phyloP scores from a whole-genome alignment of 2,113 vertebrate genomes.

The Eulemur macaco region DNA sequence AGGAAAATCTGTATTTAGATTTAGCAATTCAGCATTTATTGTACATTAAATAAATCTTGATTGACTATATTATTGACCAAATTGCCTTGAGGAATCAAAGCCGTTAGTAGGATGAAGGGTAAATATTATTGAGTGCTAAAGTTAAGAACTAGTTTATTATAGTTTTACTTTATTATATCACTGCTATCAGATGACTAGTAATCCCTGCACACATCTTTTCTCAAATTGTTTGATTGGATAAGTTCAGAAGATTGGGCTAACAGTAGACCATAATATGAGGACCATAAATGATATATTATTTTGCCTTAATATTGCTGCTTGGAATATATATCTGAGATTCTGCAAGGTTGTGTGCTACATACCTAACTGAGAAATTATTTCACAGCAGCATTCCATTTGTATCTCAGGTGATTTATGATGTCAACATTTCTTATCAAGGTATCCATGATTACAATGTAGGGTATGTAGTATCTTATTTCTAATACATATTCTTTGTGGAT shows the following conservation, averaged over 20 bases:
- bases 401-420: constrained; percentile 11
- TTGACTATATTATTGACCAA: not conserved
- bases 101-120: not conserved
- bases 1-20: not conserved
- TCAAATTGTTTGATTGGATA: constrained; percentile 13
- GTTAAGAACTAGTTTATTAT: constrained; percentile 24
- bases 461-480: constrained; percentile 34
- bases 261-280: not conserved
- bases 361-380: constrained; percentile 45
- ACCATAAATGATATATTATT: not conserved
- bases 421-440: not conserved
- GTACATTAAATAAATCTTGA: not conserved
- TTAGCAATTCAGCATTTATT: not conserved
- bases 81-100: not conserved
- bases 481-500: constrained; percentile 39
- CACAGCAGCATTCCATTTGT: not conserved
- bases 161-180: constrained; percentile 10
- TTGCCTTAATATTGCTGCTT: constrained; percentile 50
- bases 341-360: constrained; percentile 40
- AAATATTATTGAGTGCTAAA: not conserved
- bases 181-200: constrained; percentile 2
- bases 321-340: not conserved
- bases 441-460: not conserved
- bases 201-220: constrained; percentile 47
- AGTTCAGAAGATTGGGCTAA: constrained; percentile 26